Conservation (phyloP, 2,113 vertebrate genomes). For the Argyrosomus japonicus region DNA sequence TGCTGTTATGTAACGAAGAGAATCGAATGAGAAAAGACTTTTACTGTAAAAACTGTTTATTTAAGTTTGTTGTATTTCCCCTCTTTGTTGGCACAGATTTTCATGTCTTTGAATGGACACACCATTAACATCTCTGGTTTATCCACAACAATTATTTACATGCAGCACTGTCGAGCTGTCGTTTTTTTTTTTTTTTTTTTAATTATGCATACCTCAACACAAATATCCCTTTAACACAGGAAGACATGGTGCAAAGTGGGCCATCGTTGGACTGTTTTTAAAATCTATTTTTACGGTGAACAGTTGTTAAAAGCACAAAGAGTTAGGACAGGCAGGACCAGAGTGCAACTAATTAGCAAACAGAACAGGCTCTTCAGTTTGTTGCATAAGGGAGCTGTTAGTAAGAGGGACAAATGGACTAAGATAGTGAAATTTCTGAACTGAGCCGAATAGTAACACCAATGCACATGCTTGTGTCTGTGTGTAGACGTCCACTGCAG, state of each 20-base stretch:
- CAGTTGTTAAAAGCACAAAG: constrained; percentile 9
- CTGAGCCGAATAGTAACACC: constrained; percentile 3
- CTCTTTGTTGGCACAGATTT: not conserved
- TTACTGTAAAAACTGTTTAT: not conserved
- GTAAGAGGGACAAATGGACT: not conserved
- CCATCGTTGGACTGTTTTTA: not conserved
- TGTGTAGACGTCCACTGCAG: constrained; percentile 91
- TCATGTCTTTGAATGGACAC: not conserved
- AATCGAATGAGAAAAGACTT: not conserved
- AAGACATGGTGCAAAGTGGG: not conserved
- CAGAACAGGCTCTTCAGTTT: constrained; percentile 20
- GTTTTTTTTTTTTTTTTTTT: not conserved
- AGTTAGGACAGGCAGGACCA: not conserved
- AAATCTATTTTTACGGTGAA: not conserved
- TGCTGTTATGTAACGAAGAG: not conserved
- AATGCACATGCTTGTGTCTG: constrained; percentile 19
- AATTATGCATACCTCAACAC: not conserved
- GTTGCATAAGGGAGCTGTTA: constrained; percentile 11
- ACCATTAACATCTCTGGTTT: not conserved
- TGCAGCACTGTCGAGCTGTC: not conserved
- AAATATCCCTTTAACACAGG: not conserved
- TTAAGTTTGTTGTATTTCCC: not conserved
- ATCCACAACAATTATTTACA: not conserved
- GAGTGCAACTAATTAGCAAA: constrained; percentile 32
- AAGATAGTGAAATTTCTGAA: not conserved